Evolutionary conservation across 2,797 vertebrate species (phyloP), one percentile per base, ranked within the genome.

Genomic region (Benthosema pterotum): DNA sequence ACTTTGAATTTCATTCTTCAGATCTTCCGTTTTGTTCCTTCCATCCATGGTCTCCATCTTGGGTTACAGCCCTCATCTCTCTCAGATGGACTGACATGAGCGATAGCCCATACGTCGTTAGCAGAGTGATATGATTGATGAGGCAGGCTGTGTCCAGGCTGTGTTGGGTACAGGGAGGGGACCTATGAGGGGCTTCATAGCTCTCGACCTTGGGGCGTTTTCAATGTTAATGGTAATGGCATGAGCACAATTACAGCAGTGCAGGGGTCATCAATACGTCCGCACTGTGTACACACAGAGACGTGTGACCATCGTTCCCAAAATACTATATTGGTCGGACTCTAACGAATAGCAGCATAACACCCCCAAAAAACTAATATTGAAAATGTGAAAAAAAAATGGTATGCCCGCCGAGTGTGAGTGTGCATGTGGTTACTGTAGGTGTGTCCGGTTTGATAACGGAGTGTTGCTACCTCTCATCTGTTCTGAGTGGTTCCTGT

Each of bases 151-250:
- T 74, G 78, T 79, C 64, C 50, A 59, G 56, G 69, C 55, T 65
- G 42, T 32, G 15, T 25, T 25, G 56, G 67, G 72, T 76, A 63
- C 42, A 71, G 73, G 69, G 74, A 78, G 71, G 70, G 53, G 77
- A 11, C 32, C 8, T 1, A n/a, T n/a, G n/a, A n/a, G n/a, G n/a
- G n/a, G n/a, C n/a, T 79, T 87, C 72, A 60, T 76, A 84, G 82
- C 67, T 57, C 60, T 64, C 67, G 45, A 77, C 83, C 84, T 79
- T 71, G 74, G 74, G 22, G 22, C 22, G 22, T 25, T 25, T 25
- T 0, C 3, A 25, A 25, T n/a, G n/a, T n/a, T n/a, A 89, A 91
- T 88, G 88, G 90, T 91, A 93, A 93, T 90, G 82, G 85, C 84
- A 81, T 89, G 81, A 67, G 81, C 74, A 64, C 73, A 70, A 80